Evolutionary conservation across 2,113 vertebrate genomes (phyloP), one percentile per base, ranked within the genome.

Genomic region (Tautogolabrus adspersus): DNA sequence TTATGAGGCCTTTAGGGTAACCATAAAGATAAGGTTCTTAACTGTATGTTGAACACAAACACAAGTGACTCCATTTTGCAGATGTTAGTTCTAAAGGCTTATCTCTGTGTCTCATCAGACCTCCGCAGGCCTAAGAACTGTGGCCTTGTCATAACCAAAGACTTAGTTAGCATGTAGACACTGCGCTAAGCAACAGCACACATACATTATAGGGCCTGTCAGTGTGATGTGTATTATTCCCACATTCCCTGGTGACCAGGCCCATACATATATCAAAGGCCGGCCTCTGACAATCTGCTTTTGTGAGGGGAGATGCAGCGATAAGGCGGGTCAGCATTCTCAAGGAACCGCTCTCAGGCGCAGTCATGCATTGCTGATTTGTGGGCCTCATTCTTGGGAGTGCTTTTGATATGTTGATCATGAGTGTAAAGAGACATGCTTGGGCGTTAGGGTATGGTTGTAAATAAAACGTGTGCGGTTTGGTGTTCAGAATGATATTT

Each of bases 311-410:
- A 87, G 89, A 93, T 91, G 76, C 82, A 67, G 75, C 19, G 92
- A 93, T 93, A 93, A 93, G 80, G 84, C 26, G 8, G 49, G 30
- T 37, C 40, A 15, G 84, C 83, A 80, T 93, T 90, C 88, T 86
- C 70, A 49, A 87, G 88, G 75, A 91, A 82, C 72, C 65, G 79
- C 79, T 81, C 79, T 87, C 75, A 79, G 77, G 72, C 64, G 78
- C 86, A 88, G 86, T 92, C 92, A 90, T 88, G 84, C 87, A 58
- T 82, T 71, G 87, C 83, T 92, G 87, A 90, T 93, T 90, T 91
- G 80, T 75, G 76, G 81, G 72, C 80, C 84, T 89, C 88, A 75
- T 82, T 72, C 74, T 85, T 37, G 46, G 72, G 69, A 84, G 70
- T 74, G 55, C 75, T 71, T 30, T 30, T 68, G 51, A 79, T 60